phyloP scores from a whole-genome alignment of 2,797 vertebrate genomes.

The Cyclopterus lumpus region DNA sequence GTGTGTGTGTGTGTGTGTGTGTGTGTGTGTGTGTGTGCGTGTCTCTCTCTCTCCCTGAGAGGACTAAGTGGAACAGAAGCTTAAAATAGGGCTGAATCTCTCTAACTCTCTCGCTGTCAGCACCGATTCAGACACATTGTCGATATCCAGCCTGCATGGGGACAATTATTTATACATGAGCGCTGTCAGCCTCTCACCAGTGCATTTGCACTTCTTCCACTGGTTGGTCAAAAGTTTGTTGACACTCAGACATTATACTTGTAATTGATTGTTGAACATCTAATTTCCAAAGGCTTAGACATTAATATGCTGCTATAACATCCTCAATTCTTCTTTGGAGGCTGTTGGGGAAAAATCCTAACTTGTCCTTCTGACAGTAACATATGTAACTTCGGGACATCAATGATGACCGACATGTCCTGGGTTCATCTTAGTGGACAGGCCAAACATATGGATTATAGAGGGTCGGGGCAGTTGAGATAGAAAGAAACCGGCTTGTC shows the following conservation, averaged over 20 bases:
- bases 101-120: slow-evolving; percentile 26
- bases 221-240: background rate
- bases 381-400: no score
- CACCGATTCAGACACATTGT: slow-evolving; percentile 42
- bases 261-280: background rate
- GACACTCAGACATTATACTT: background rate
- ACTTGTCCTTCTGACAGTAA: no score
- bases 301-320: background rate
- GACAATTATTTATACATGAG: slow-evolving; percentile 68
- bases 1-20: no score
- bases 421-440: no score
- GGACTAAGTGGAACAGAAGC: slow-evolving; percentile 78
- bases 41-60: slow-evolving; percentile 58
- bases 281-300: background rate
- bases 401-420: no score
- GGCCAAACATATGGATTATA: no score
- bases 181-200: slow-evolving; percentile 37
- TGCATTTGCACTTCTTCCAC: slow-evolving; percentile 1
- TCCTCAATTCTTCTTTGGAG: background rate
- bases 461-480: no score
- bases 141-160: slow-evolving; percentile 37
- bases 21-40: no score
- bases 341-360: no score
- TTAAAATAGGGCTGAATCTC: slow-evolving; percentile 77
- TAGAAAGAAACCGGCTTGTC: no score